Evolutionary conservation across 2,113 vertebrate species (phyloP).

Genomic region (Caretta caretta): DNA sequence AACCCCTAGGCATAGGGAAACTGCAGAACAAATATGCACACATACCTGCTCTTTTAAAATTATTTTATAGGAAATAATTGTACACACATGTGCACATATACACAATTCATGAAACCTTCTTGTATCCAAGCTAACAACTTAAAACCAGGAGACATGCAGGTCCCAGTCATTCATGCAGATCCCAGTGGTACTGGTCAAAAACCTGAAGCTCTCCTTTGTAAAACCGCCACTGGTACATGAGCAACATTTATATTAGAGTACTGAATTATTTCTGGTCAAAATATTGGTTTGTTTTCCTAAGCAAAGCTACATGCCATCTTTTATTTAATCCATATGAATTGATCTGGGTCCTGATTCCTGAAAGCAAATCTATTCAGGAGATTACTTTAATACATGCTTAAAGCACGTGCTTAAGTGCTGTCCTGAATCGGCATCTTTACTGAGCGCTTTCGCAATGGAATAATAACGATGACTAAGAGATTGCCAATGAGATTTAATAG

Average conservation of each 20-base stretch:
- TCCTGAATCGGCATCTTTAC: neutral
- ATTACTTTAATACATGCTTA: neutral
- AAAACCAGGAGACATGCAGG: neutral
- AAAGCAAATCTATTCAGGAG: neutral
- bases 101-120: neutral
- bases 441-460: neutral
- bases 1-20: neutral
- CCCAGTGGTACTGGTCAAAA: neutral
- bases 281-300: neutral
- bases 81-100: neutral
- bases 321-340: neutral
- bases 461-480: neutral
- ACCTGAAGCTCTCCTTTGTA: neutral
- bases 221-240: neutral
- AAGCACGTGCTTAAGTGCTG: neutral
- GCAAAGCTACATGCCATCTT: neutral
- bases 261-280: neutral
- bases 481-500: too few relatives aligned
- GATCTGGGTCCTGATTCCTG: neutral
- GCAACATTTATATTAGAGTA: neutral
- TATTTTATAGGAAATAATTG: neutral
- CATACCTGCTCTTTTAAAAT: neutral
- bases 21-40: neutral
- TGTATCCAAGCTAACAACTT: neutral
- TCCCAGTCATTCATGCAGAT: neutral